Conservation (phyloP, 2,113 vertebrate genomes). For the Oncorhynchus mykiss region DNA sequence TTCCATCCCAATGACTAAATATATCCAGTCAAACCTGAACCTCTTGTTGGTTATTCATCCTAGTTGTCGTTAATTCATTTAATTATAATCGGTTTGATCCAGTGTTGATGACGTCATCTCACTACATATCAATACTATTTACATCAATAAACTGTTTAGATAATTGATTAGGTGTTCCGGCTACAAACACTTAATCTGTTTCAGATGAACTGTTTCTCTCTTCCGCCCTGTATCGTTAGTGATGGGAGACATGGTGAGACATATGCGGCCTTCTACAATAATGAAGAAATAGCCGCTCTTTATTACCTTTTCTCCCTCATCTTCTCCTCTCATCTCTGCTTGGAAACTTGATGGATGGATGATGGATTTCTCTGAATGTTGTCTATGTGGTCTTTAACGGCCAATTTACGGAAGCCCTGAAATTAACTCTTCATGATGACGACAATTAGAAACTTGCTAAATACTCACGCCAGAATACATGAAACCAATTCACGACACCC, state of each 20-base stretch:
- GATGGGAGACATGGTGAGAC: slow-evolving; percentile 15
- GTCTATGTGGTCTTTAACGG: background rate
- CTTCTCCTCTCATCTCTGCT: background rate
- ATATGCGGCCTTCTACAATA: slow-evolving; percentile 25
- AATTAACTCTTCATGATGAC: background rate
- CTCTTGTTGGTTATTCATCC: background rate
- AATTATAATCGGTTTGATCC: background rate
- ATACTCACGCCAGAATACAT: background rate
- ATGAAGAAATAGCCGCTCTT: slow-evolving; percentile 35
- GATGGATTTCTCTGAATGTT: background rate
- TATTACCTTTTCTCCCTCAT: background rate
- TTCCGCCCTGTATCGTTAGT: slow-evolving; percentile 6
- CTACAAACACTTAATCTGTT: slow-evolving; percentile 28
- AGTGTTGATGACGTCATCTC: background rate
- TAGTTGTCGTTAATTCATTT: background rate
- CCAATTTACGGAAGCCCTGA: background rate
- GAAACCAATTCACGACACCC: background rate
- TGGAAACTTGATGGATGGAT: background rate
- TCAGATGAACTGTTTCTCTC: slow-evolving; percentile 22
- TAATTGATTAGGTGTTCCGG: slow-evolving; percentile 39
- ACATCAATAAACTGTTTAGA: slow-evolving; percentile 5
- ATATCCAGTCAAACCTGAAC: background rate
- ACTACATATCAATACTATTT: slow-evolving; percentile 23
- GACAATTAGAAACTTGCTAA: background rate
- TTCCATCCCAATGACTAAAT: background rate